Base-by-base conservation (phyloP, 2,888 invertebrate species). In the Opisthograptis luteolata region DNA sequence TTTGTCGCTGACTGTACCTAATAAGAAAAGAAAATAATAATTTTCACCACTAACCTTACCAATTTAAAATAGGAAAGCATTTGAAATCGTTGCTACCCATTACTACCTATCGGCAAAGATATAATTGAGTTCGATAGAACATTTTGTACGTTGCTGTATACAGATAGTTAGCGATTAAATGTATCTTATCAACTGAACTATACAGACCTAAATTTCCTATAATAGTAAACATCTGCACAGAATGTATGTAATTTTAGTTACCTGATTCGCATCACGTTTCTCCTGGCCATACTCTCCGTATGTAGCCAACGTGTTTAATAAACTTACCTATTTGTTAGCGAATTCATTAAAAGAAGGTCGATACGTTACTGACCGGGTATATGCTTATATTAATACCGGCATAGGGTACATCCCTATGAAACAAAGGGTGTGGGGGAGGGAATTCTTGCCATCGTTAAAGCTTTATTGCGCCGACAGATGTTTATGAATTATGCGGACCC, bases 381-480 rank as follows among this genome's bases (percentile, higher is more conserved):
- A 57, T 34, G 24, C 24, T 32, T 42, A 34, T 57, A 58, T 55
- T 55, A 55, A 52, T 58, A 54, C 47, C 41, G 37, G 34, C 14
- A 56, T 41, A 46, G 22, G 48, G 39, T 48, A 52, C 55, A 55
- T 63, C 49, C 56, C 58, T 58, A 60, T 59, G 52, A 64, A 63
- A 61, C 65, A 65, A 64, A 58, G 51, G 48, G 43, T 45, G 52
- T 47, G 60, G 61, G 58, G 58, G 62, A 67, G 55, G 57, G 60
- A 69, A 73, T 64, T 68, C 70, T 68, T 68, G 58, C 62, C 56
- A 69, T 77, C 81, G 79, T 81, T 81, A 81, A 82, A 77, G 65
- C 68, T 82, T 83, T 81, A 82, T 75, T 71, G 68, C 72, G 45
- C 36, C 70, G 60, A 71, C 82, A 82, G 80, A 79, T 82, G 81